Conservation (phyloP, 1,140 invertebrate species). For the Caenorhabditis elegans region DNA sequence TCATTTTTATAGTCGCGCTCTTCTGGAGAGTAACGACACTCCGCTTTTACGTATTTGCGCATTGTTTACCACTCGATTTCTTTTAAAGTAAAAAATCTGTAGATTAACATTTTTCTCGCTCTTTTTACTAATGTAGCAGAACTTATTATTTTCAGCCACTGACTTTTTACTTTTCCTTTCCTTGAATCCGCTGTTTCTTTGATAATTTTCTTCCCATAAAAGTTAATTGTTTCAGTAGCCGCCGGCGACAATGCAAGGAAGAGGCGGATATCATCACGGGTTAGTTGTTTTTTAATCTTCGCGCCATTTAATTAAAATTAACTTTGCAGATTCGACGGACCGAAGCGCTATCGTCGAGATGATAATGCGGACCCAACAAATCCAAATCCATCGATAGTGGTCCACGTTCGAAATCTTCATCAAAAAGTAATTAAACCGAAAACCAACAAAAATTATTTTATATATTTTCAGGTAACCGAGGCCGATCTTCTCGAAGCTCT, state of each 20-base stretch:
- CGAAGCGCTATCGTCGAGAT: constrained; percentile 36
- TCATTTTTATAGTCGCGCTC: no score
- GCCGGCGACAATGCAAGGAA: not conserved
- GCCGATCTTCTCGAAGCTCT: constrained; percentile 62
- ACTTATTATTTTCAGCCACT: no score
- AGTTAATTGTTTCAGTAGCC: not conserved
- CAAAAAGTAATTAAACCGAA: not conserved
- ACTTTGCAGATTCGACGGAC: not conserved
- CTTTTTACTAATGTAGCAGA: no score
- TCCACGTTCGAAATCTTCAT: constrained; percentile 48
- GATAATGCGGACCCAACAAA: constrained; percentile 46
- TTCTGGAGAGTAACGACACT: not conserved
- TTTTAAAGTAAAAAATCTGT: not conserved
- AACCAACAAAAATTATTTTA: not conserved
- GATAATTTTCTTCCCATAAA: no score
- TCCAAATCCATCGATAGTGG: constrained; percentile 50
- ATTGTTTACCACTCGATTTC: not conserved
- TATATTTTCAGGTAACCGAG: constrained; percentile 52
- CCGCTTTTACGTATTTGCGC: not conserved
- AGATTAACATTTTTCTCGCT: no score
- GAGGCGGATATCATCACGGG: not conserved
- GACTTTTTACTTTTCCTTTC: no score
- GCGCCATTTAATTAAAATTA: not conserved
- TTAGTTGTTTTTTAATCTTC: not conserved
- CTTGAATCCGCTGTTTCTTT: no score